phyloP scores from a whole-genome alignment of 2,797 vertebrate genomes.

The Crenichthys baileyi region DNA sequence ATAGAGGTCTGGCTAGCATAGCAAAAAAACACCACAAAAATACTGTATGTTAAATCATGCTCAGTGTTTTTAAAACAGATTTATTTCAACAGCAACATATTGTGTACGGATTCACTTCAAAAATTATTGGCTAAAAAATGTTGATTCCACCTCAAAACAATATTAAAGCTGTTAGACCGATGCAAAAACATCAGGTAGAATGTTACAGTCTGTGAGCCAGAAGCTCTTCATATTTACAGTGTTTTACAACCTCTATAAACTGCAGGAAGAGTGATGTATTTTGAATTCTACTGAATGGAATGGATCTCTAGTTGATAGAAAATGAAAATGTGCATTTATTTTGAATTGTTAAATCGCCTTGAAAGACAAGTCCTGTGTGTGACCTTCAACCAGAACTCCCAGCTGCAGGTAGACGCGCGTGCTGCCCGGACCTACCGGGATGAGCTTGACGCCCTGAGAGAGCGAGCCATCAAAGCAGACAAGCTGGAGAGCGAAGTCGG shows the following conservation, averaged over 20 bases:
- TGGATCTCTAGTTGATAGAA: neutral
- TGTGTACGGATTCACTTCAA: neutral
- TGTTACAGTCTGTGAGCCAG: neutral
- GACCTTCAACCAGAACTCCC: constrained; percentile 83
- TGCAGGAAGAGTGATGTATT: neutral
- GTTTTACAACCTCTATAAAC: neutral
- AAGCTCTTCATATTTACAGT: neutral
- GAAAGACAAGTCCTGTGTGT: neutral
- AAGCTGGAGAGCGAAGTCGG: constrained; percentile 93
- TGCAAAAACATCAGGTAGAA: neutral
- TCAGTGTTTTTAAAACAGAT: neutral
- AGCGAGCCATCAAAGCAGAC: constrained; percentile 90
- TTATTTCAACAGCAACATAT: neutral
- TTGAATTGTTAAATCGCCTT: neutral
- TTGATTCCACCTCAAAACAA: neutral
- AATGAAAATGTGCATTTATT: constrained; percentile 24
- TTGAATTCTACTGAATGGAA: no score
- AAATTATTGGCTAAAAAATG: neutral
- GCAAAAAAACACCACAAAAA: neutral
- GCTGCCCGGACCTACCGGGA: constrained; percentile 90
- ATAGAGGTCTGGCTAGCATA: neutral
- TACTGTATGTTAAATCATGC: neutral
- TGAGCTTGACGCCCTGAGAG: constrained; percentile 90
- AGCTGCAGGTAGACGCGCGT: constrained; percentile 88
- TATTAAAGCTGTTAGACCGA: neutral